A percentile compares a stretch with the other conserved stretches of the same genome.
These are phyloP conservation scores for Geophilus truncorum DNA, from an alignment of 2,888 invertebrate genomes.

Conservation along the genomic window DNA sequence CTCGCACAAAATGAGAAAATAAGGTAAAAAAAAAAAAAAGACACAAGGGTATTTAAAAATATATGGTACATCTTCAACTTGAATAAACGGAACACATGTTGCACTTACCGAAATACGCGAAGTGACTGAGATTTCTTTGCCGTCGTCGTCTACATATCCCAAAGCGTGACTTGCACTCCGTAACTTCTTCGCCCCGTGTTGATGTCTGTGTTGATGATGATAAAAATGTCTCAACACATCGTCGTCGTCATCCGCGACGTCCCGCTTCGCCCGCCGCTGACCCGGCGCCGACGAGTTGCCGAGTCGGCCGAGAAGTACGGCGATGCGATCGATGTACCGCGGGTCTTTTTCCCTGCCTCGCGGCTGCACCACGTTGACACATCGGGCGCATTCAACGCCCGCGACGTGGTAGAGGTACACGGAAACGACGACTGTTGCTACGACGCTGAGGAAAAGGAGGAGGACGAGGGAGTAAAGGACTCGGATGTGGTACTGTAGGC, in stretches of 20 bases:
- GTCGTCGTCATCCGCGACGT: background rate
- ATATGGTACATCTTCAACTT: too few relatives aligned
- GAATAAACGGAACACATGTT: background rate
- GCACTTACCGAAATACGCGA: constrained; percentile 16
- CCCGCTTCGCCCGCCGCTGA: background rate
- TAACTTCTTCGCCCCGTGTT: background rate
- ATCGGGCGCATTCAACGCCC: background rate
- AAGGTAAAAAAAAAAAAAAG: too few relatives aligned
- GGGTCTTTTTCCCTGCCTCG: background rate
- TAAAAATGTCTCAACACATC: background rate
- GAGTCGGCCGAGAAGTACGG: background rate
- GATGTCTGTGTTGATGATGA: background rate
- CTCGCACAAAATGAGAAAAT: too few relatives aligned
- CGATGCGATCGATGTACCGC: background rate
- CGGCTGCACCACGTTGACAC: background rate
- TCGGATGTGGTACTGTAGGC: background rate
- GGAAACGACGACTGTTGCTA: background rate
- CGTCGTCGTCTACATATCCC: background rate
- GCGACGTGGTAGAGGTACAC: background rate
- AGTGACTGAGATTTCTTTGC: background rate
- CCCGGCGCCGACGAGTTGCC: background rate
- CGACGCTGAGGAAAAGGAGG: background rate
- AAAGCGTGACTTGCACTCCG: background rate
- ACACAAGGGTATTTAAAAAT: too few relatives aligned
- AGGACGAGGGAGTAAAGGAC: background rate